These are phyloP conservation scores for Diplogasteroides magnus DNA, from an alignment of 1,140 invertebrate species.

Conservation along the genomic window DNA sequence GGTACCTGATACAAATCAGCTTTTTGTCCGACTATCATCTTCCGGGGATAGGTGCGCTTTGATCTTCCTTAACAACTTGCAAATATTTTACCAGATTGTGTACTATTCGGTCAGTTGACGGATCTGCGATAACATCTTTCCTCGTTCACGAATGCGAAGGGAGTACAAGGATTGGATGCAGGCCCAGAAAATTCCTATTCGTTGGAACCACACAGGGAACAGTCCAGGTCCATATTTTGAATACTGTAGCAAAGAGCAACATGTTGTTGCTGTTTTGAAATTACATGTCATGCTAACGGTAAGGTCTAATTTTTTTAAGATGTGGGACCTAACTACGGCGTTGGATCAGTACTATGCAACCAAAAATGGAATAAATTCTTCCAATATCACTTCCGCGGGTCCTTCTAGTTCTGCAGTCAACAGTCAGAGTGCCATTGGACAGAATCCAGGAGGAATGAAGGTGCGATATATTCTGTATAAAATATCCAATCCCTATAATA, in stretches of 20 bases:
- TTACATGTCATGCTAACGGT: constrained; percentile 11
- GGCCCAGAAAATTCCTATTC: constrained; percentile 82
- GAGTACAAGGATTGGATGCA: constrained; percentile 77
- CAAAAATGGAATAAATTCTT: neutral
- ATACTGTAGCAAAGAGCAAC: neutral
- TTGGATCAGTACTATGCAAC: constrained; percentile 64
- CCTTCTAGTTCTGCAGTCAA: constrained; percentile 5
- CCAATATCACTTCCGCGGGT: constrained; percentile 3
- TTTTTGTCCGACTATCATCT: constrained; percentile 86
- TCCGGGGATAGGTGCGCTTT: constrained; percentile 73
- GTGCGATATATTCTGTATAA: constrained; percentile 1
- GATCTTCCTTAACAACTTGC: too few relatives aligned
- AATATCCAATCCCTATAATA: neutral
- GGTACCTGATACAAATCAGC: constrained; percentile 85
- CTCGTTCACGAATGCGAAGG: constrained; percentile 95
- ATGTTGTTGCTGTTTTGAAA: constrained; percentile 10
- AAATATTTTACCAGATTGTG: constrained; percentile 16
- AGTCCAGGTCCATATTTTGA: constrained; percentile 65
- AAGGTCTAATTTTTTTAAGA: constrained; percentile 57
- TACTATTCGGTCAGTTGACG: constrained; percentile 69
- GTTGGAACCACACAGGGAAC: constrained; percentile 89
- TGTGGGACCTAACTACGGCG: constrained; percentile 96
- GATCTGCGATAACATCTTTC: constrained; percentile 86
- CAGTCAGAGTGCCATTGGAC: constrained; percentile 6
- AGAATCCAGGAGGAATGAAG: constrained; percentile 3